Evolutionary conservation across 2,888 invertebrate genomes (phyloP).

Genomic region (Chalcosyrphus nemorum): DNA sequence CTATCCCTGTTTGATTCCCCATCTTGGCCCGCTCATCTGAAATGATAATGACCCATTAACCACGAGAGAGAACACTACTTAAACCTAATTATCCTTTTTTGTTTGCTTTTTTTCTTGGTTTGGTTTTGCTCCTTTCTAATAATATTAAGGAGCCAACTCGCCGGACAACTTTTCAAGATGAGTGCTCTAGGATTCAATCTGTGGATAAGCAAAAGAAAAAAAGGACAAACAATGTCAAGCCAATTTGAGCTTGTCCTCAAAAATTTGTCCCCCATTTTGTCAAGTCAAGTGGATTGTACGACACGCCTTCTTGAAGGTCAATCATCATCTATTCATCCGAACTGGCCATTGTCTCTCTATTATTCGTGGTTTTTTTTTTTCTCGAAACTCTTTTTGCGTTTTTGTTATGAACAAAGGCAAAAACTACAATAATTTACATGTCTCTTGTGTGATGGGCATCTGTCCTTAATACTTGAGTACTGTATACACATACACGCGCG

Average conservation of each 20-base stretch:
- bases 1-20: neutral
- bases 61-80: conserved; percentile 1
- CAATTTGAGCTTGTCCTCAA: conserved; percentile 14
- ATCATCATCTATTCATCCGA: conserved; percentile 23
- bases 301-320: conserved; percentile 43
- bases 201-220: neutral
- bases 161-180: neutral
- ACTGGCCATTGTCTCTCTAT: conserved; percentile 14
- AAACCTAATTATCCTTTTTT: conserved; percentile 16
- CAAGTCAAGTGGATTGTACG: neutral
- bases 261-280: neutral
- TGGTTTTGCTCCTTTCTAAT: neutral
- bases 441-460: conserved; percentile 6
- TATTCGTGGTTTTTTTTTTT: neutral
- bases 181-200: neutral
- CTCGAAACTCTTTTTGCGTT: neutral
- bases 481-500: neutral
- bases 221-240: conserved; percentile 24
- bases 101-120: no score
- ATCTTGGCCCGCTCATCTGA: neutral
- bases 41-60: neutral
- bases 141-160: neutral
- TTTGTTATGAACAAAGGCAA: conserved; percentile 16
- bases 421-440: conserved; percentile 40
- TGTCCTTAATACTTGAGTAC: neutral